phyloP scores from a whole-genome alignment of 2,113 vertebrate species.

The Tautogolabrus adspersus region DNA sequence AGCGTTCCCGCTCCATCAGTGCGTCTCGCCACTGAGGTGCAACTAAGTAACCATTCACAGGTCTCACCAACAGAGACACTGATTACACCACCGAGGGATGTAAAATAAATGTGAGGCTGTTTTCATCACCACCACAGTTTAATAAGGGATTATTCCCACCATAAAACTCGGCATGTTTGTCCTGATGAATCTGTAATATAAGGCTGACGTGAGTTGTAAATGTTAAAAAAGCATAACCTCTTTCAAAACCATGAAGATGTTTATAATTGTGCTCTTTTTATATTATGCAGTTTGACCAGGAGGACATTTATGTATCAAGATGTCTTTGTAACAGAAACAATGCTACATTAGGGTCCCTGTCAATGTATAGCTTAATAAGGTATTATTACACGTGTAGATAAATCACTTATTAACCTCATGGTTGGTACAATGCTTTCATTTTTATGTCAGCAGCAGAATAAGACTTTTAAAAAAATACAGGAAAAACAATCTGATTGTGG shows the following conservation, averaged over 20 bases:
- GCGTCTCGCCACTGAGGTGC: constrained; percentile 75
- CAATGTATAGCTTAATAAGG: not conserved
- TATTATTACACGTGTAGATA: constrained; percentile 31
- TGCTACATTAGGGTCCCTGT: not conserved
- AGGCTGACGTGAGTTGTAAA: not conserved
- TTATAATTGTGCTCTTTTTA: constrained; percentile 63
- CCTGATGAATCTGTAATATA: not conserved
- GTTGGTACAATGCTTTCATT: constrained; percentile 51
- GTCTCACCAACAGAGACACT: constrained; percentile 1
- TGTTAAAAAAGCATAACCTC: not conserved
- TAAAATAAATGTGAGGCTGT: not conserved
- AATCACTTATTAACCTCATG: constrained; percentile 24
- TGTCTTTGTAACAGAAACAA: constrained; percentile 18
- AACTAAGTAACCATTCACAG: not conserved
- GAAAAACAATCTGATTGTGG: not conserved
- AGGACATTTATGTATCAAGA: not conserved
- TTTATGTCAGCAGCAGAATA: constrained; percentile 21
- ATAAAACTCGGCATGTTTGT: constrained; percentile 10
- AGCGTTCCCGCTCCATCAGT: constrained; percentile 68
- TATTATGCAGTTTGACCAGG: constrained; percentile 16
- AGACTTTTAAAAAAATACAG: not conserved
- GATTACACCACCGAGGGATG: constrained; percentile 6
- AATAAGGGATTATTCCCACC: constrained; percentile 1
- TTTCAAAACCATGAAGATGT: constrained; percentile 46
- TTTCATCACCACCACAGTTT: not conserved